Conservation (phyloP, 2,113 vertebrate species). For the Aphyosemion australe region DNA sequence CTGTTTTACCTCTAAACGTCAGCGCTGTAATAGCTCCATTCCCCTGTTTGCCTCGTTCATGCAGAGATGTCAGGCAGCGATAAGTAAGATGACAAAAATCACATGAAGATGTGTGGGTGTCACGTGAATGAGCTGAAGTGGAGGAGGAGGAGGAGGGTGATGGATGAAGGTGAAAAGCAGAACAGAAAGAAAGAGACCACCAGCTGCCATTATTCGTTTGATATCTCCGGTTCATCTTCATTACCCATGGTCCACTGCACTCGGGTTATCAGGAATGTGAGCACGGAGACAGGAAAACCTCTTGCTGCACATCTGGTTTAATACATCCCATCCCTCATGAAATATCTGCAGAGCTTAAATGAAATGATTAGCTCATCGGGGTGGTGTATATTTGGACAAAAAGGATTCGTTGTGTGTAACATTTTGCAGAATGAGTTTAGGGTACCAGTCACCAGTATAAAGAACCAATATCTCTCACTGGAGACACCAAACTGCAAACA, state of each 20-base stretch:
- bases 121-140: not conserved
- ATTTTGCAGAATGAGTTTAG: too few relatives aligned
- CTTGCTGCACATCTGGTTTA: constrained; percentile 46
- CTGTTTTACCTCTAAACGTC: constrained; percentile 35
- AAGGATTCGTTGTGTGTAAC: too few relatives aligned
- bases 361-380: too few relatives aligned
- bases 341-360: too few relatives aligned
- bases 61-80: constrained; percentile 41
- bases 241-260: constrained; percentile 47
- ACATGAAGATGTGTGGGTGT: constrained; percentile 19
- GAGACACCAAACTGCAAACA: too few relatives aligned
- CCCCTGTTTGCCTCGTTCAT: constrained; percentile 31
- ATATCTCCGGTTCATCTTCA: constrained; percentile 54
- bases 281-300: constrained; percentile 24
- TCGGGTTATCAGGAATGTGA: constrained; percentile 45
- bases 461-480: too few relatives aligned
- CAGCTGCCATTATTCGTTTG: constrained; percentile 21
- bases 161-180: constrained; percentile 25
- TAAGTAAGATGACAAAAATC: constrained; percentile 59
- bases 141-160: constrained; percentile 12
- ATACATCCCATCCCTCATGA: constrained; percentile 15
- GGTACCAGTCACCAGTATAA: too few relatives aligned
- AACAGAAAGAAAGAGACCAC: constrained; percentile 25
- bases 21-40: constrained; percentile 37
- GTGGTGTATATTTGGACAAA: too few relatives aligned